Base-by-base conservation (phyloP, 2,113 vertebrate genomes). In the Benitochromis conjunctus region DNA sequence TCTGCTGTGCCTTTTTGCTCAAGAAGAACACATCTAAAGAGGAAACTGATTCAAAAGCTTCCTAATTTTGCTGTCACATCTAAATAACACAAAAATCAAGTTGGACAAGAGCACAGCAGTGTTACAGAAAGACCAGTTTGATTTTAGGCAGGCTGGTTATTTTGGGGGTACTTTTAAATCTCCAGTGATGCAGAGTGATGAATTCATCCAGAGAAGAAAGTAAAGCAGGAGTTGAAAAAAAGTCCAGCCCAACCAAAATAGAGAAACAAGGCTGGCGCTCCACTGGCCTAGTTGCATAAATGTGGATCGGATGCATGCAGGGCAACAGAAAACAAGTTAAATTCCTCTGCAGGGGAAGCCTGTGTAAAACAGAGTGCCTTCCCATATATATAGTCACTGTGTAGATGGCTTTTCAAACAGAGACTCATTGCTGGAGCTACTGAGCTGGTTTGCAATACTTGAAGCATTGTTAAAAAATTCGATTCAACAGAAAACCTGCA, bases 281-380 rank as follows among this genome's bases (percentile, higher is more conserved):
- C 69, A 69, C 77, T 94, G 92, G 46, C 91, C 89, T 79, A 92
- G 60, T 86, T 94, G 53, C 82, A 91, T 86, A 76, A 89, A 89
- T 79, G 51, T 69, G 46, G 76, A 80, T 79, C 3, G 51, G 58
- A 89, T 83, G 14, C 80, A 78, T 18, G 60, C 78, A 80, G 82
- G 48, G 31, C 51, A 55, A 43, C 54, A 79, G 36, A 41, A 76
- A 62, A 64, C 31, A 77, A 83, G 69, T 54, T 48, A 51, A 82
- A 82, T 74, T 34, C 41, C 21, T 29, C 21, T 87, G 79, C 64
- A 83, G 34, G 26, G 80, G 9, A 56, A 31, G 62, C 64, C 46
- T 83, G n/a, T 31, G 64, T 26, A 69, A 57, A 82, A 80, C 85
- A 19, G 5, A 85, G 46, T 19, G 55, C 26, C 18, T 69, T 10